phyloP scores from a whole-genome alignment of 2,888 invertebrate species.

The Ectobius pallidus region DNA sequence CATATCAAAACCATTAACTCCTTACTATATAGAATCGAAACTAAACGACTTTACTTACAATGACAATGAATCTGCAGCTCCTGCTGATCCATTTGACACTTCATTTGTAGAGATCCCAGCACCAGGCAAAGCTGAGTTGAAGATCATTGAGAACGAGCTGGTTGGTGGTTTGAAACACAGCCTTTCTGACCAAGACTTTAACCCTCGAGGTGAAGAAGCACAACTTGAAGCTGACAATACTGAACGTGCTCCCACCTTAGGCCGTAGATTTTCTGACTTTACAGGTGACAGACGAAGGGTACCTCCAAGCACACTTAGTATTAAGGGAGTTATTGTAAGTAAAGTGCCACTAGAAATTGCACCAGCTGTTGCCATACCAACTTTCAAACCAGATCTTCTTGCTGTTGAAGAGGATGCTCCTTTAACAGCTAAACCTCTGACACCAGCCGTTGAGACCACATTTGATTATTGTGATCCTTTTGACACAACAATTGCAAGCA shows the following conservation, averaged over 20 bases:
- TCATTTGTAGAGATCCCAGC: conserved; percentile 62
- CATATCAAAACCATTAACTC: conserved; percentile 74
- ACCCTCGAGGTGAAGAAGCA: conserved; percentile 43
- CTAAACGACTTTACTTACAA: conserved; percentile 26
- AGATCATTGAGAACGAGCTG: conserved; percentile 48
- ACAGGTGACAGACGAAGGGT: conserved; percentile 34
- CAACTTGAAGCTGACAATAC: conserved; percentile 46
- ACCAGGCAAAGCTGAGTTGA: conserved; percentile 64
- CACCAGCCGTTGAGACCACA: conserved; percentile 50
- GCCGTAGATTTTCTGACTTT: conserved; percentile 39
- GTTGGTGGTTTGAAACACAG: conserved; percentile 42
- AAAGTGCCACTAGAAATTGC: conserved; percentile 14
- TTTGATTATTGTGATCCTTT: conserved; percentile 70
- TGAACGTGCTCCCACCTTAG: neutral
- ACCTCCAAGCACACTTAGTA: conserved; percentile 32
- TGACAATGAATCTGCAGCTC: conserved; percentile 44
- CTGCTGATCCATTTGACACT: conserved; percentile 71
- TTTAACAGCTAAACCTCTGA: conserved; percentile 53
- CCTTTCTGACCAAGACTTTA: conserved; percentile 50
- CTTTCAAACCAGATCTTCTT: conserved; percentile 31
- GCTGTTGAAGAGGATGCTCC: conserved; percentile 31
- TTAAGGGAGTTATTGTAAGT: conserved; percentile 25
- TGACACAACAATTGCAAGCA: conserved; percentile 81
- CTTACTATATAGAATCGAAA: conserved; percentile 68
- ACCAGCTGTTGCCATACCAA: conserved; percentile 1